These are phyloP conservation scores for Habropoda laboriosa DNA, from an alignment of 1,140 invertebrate genomes.

Conservation along the genomic window DNA sequence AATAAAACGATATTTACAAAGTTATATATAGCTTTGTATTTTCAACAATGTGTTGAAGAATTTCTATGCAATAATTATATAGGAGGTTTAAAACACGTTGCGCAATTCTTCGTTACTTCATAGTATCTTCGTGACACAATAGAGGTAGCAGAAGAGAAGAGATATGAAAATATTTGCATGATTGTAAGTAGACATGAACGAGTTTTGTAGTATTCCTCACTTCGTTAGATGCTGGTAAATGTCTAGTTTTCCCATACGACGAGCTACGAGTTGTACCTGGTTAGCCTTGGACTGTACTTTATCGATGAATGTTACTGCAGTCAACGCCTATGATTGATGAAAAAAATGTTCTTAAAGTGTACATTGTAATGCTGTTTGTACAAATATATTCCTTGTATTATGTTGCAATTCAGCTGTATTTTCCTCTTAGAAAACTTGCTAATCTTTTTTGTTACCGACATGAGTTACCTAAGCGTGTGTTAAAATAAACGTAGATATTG, in stretches of 20 bases:
- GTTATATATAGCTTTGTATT: too few relatives aligned
- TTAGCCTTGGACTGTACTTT: slow-evolving; percentile 26
- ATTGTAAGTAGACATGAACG: background rate
- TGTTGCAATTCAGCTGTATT: too few relatives aligned
- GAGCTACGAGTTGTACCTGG: background rate
- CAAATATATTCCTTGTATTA: too few relatives aligned
- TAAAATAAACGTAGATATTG: too few relatives aligned
- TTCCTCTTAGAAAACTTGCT: too few relatives aligned
- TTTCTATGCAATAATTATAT: too few relatives aligned
- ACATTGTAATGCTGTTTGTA: too few relatives aligned
- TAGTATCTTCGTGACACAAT: background rate
- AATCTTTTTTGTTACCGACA: too few relatives aligned
- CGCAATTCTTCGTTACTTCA: too few relatives aligned
- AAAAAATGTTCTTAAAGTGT: background rate
- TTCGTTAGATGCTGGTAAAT: background rate
- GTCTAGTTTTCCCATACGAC: background rate
- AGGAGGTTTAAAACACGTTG: too few relatives aligned
- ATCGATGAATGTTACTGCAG: background rate
- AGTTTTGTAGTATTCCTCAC: background rate
- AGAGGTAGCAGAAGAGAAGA: background rate
- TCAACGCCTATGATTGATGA: background rate
- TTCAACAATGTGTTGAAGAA: too few relatives aligned
- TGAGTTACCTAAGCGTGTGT: too few relatives aligned
- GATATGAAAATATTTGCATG: background rate
- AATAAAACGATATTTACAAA: background rate